phyloP scores from a whole-genome alignment of 2,113 vertebrate genomes.

The Aramus guarauna region DNA sequence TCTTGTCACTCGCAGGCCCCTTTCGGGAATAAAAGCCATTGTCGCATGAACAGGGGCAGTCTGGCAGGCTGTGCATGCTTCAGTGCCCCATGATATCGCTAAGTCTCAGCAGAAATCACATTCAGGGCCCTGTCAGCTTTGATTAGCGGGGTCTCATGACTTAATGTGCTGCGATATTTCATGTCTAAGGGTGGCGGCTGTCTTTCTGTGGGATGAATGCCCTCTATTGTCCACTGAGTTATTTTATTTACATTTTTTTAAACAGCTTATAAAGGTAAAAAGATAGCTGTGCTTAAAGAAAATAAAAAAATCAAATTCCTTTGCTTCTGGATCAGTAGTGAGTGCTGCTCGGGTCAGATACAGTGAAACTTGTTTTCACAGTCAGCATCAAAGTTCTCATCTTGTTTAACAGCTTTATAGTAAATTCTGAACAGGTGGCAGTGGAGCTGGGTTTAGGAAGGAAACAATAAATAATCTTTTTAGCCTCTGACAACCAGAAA shows the following conservation, averaged over 20 bases:
- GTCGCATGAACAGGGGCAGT: slow-evolving; percentile 73
- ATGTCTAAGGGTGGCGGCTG: slow-evolving; percentile 70
- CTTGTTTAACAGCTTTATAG: slow-evolving; percentile 69
- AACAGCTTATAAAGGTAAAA: slow-evolving; percentile 81
- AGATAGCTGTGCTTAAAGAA: slow-evolving; percentile 65
- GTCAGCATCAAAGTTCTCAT: slow-evolving; percentile 42
- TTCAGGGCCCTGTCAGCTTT: slow-evolving; percentile 76
- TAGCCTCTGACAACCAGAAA: slow-evolving; percentile 66
- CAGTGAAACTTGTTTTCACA: slow-evolving; percentile 52
- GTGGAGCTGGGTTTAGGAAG: slow-evolving; percentile 53
- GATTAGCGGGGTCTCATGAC: slow-evolving; percentile 76
- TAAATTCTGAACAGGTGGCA: slow-evolving; percentile 68
- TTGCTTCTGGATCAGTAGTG: slow-evolving; percentile 46
- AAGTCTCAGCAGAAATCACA: slow-evolving; percentile 68
- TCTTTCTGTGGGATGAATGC: slow-evolving; percentile 71
- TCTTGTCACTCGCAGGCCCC: slow-evolving; percentile 77
- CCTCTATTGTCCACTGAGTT: slow-evolving; percentile 74
- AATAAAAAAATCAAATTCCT: slow-evolving; percentile 50
- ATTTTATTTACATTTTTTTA: slow-evolving; percentile 81
- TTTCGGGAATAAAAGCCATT: slow-evolving; percentile 73
- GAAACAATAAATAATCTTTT: slow-evolving; percentile 67
- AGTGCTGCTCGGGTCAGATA: slow-evolving; percentile 42
- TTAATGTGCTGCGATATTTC: slow-evolving; percentile 75
- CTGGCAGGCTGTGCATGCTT: slow-evolving; percentile 78
- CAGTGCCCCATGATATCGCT: slow-evolving; percentile 72